Conservation (phyloP, 2,888 invertebrate species). For the Luffia ferchaultella region DNA sequence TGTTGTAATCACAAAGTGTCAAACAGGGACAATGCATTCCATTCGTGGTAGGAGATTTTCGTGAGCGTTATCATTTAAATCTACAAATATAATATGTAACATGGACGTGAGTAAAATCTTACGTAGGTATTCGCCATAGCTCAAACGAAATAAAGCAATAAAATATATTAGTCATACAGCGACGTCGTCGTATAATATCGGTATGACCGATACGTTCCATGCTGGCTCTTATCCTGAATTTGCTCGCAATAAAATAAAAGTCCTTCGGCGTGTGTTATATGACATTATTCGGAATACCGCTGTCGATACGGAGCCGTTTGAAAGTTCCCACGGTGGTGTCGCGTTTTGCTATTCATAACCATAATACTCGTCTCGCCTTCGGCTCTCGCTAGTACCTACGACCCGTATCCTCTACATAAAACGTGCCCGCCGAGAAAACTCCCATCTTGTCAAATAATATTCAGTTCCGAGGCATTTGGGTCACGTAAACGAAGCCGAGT, state of each 20-base stretch:
- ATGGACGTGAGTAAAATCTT: no score
- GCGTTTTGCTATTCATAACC: constrained; percentile 23
- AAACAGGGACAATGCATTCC: no score
- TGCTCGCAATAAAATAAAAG: no score
- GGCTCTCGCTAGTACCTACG: constrained; percentile 20
- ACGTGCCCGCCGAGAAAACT: constrained; percentile 21
- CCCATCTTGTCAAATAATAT: constrained; percentile 24
- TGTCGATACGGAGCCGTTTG: not conserved
- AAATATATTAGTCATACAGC: not conserved
- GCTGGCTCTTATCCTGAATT: no score
- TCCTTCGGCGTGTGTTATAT: not conserved
- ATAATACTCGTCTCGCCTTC: constrained; percentile 22
- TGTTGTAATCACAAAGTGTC: no score
- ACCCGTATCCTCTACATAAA: constrained; percentile 25
- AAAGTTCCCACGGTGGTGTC: constrained; percentile 2
- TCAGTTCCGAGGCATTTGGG: constrained; percentile 22
- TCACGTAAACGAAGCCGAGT: constrained; percentile 20
- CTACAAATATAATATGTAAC: no score
- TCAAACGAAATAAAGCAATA: not conserved
- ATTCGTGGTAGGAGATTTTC: no score
- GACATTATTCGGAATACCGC: not conserved
- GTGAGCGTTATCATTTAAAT: no score
- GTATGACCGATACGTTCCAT: not conserved
- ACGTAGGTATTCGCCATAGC: not conserved
- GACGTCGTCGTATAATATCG: not conserved